Evolutionary conservation across 2,888 invertebrate genomes (phyloP).

Genomic region (Harpalus rubripes): DNA sequence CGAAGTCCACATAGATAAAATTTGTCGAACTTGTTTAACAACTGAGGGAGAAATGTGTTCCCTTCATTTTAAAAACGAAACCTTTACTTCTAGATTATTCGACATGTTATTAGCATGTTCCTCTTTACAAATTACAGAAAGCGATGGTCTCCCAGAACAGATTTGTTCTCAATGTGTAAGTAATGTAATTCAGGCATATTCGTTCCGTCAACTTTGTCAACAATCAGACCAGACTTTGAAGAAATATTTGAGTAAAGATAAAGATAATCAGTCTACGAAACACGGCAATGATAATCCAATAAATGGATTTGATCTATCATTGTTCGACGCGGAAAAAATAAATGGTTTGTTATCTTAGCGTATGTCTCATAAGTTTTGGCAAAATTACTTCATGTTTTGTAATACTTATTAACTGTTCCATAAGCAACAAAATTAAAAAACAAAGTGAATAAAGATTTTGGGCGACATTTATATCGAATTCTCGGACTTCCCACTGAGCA

Average conservation of each 20-base stretch:
- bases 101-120: conserved; percentile 68
- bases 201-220: conserved; percentile 66
- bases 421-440: no score
- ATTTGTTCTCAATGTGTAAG: conserved; percentile 68
- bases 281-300: conserved; percentile 43
- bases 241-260: conserved; percentile 55
- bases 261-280: background rate
- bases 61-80: conserved; percentile 57
- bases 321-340: conserved; percentile 47
- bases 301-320: conserved; percentile 32
- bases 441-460: no score
- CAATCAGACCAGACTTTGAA: conserved; percentile 65
- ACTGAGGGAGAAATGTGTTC: conserved; percentile 65
- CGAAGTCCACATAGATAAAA: conserved; percentile 62
- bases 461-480: no score
- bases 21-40: conserved; percentile 68
- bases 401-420: no score
- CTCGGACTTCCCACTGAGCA: no score
- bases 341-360: conserved; percentile 31
- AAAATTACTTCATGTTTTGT: no score
- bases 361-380: no score
- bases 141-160: conserved; percentile 68
- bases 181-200: conserved; percentile 67
- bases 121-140: conserved; percentile 67
- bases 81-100: conserved; percentile 62